Evolutionary conservation across 1,140 invertebrate genomes (phyloP).

Genomic region (Anagrus nilaparvatae): DNA sequence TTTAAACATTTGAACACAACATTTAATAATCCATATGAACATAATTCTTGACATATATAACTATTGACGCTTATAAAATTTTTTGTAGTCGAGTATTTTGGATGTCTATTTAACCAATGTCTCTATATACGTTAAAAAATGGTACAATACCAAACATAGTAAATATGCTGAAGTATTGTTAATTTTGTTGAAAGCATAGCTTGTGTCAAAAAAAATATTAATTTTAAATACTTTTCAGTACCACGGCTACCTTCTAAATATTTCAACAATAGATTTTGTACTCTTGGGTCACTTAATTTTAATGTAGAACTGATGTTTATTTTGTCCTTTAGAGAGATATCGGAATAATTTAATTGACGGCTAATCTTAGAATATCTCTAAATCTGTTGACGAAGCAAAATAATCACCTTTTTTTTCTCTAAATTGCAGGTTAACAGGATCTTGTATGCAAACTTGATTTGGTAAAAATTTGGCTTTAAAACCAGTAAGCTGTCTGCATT

Average conservation of each 20-base stretch:
- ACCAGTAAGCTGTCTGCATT: slow-evolving; percentile 2
- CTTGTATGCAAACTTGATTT: slow-evolving; percentile 9
- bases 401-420: slow-evolving; percentile 12
- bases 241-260: slow-evolving; percentile 13
- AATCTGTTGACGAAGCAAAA: too few species aligned
- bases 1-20: slow-evolving; percentile 3
- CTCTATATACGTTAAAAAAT: slow-evolving; percentile 13
- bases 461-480: slow-evolving; percentile 13
- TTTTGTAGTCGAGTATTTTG: slow-evolving; percentile 8
- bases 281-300: slow-evolving; percentile 14
- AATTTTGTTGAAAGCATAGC: slow-evolving; percentile 3
- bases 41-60: slow-evolving; percentile 11
- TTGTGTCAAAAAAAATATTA: slow-evolving; percentile 7
- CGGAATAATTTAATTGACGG: slow-evolving; percentile 8
- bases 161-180: slow-evolving; percentile 3
- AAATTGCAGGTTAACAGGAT: slow-evolving; percentile 12
- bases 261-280: slow-evolving; percentile 8
- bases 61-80: slow-evolving; percentile 14
- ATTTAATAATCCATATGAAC: slow-evolving; percentile 14
- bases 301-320: too few species aligned
- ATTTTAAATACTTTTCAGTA: slow-evolving; percentile 10
- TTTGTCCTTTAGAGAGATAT: too few species aligned
- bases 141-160: slow-evolving; percentile 11
- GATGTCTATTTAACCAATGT: slow-evolving; percentile 9
- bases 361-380: background rate